Percentiles rank a stretch among this genome's conserved stretches.
phyloP scores from a whole-genome alignment of 2,888 invertebrate genomes.

The Caenorhabditis panamensis region DNA sequence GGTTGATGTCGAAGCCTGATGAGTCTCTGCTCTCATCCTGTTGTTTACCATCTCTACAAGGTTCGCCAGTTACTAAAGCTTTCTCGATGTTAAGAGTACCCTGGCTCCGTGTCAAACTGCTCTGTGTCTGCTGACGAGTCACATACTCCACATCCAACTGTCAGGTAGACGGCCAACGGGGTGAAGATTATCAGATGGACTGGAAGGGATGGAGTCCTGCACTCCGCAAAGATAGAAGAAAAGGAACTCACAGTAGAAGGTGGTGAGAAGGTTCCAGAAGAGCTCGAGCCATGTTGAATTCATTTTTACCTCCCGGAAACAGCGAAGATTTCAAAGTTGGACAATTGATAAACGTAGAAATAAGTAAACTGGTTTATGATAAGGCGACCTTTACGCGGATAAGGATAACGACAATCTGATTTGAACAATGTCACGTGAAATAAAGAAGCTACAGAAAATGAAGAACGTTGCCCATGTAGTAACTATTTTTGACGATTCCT shows the following conservation, averaged over 20 bases:
- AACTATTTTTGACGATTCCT: too few species aligned
- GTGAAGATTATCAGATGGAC: slow-evolving; percentile 18
- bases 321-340: too few species aligned
- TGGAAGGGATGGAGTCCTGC: neutral
- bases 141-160: slow-evolving; percentile 37
- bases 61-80: too few species aligned
- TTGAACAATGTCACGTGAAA: too few species aligned
- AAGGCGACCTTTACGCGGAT: too few species aligned
- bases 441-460: too few species aligned
- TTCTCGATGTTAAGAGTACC: too few species aligned
- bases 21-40: slow-evolving; percentile 18
- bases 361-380: too few species aligned
- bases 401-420: too few species aligned
- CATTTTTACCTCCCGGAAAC: neutral
- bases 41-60: slow-evolving; percentile 16
- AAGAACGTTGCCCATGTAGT: too few species aligned
- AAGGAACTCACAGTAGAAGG: neutral
- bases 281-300: neutral
- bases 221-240: too few species aligned
- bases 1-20: slow-evolving; percentile 45
- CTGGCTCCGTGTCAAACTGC: neutral
- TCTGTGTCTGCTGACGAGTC: slow-evolving; percentile 6
- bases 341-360: too few species aligned
- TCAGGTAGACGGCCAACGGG: slow-evolving; percentile 17
- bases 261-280: neutral